Percentiles rank a stretch among this genome's conserved stretches.
Conservation (phyloP, 2,113 vertebrate genomes). For the Amazona vittata region DNA sequence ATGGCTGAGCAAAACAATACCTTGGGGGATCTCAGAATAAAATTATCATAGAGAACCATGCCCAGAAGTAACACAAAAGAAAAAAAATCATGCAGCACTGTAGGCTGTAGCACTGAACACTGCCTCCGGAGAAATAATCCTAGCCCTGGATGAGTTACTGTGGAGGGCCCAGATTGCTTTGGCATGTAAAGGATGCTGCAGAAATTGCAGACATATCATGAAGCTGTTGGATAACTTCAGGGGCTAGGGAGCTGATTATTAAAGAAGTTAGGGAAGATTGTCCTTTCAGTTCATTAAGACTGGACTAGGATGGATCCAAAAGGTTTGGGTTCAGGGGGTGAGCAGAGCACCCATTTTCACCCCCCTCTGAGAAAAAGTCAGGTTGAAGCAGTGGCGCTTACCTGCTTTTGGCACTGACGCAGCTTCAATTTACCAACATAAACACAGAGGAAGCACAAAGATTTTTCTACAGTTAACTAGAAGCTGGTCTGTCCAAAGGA, state of each 20-base stretch:
- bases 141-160: not conserved
- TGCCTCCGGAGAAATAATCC: constrained; percentile 24
- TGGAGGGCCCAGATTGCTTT: constrained; percentile 5
- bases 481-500: not conserved
- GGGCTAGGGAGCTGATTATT: not conserved
- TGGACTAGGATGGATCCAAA: not conserved
- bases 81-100: not conserved
- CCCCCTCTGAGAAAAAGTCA: not conserved
- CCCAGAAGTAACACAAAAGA: constrained; percentile 3
- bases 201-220: not conserved
- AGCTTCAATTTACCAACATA: not conserved
- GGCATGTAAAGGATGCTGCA: constrained; percentile 22
- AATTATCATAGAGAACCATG: constrained; percentile 28
- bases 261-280: not conserved
- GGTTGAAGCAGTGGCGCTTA: accelerated
- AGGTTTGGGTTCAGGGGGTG: not conserved
- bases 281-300: not conserved
- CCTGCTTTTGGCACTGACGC: not conserved
- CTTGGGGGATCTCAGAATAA: constrained; percentile 9
- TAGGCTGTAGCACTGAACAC: not conserved
- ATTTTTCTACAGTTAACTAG: not conserved
- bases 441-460: not conserved
- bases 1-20: constrained; percentile 42
- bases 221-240: not conserved
- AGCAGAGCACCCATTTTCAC: not conserved